Percentiles rank a stretch among this genome's conserved stretches.
Conservation (phyloP, 2,797 vertebrate species). For the Cryptoblepharus egeriae region DNA sequence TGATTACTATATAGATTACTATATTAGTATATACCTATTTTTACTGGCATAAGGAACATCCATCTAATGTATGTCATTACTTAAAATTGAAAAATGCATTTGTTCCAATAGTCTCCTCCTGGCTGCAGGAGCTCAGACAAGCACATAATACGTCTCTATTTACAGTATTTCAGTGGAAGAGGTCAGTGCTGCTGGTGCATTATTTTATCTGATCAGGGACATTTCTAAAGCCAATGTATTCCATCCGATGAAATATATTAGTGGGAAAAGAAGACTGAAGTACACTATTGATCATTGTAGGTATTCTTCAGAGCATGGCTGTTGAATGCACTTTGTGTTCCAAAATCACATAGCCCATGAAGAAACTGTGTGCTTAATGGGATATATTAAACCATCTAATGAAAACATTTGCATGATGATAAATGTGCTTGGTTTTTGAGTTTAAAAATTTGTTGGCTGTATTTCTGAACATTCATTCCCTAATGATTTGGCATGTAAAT, state of each 20-base stretch:
- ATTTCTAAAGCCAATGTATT: constrained; percentile 16
- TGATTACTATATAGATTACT: no score
- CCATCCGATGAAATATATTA: not conserved
- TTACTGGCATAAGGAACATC: not conserved
- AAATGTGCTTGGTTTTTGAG: constrained; percentile 24
- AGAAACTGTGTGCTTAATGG: not conserved
- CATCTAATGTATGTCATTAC: not conserved
- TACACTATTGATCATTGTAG: not conserved
- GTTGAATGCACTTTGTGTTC: not conserved
- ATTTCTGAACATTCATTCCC: constrained; percentile 19
- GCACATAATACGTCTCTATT: no score
- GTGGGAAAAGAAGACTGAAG: not conserved
- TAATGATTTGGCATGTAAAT: constrained; percentile 16
- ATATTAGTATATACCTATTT: no score
- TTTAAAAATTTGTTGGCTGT: constrained; percentile 34
- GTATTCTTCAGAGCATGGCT: constrained; percentile 17
- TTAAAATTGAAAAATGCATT: not conserved
- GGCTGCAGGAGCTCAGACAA: not conserved
- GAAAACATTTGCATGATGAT: constrained; percentile 28
- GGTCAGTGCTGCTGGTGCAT: not conserved
- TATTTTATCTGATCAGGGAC: not conserved
- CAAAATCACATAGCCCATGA: constrained; percentile 11
- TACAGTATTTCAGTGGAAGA: not conserved
- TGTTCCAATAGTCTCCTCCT: not conserved
- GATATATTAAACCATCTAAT: not conserved